These are phyloP conservation scores for Ascaphus truei DNA, from an alignment of 2,113 vertebrate genomes.

Conservation along the genomic window DNA sequence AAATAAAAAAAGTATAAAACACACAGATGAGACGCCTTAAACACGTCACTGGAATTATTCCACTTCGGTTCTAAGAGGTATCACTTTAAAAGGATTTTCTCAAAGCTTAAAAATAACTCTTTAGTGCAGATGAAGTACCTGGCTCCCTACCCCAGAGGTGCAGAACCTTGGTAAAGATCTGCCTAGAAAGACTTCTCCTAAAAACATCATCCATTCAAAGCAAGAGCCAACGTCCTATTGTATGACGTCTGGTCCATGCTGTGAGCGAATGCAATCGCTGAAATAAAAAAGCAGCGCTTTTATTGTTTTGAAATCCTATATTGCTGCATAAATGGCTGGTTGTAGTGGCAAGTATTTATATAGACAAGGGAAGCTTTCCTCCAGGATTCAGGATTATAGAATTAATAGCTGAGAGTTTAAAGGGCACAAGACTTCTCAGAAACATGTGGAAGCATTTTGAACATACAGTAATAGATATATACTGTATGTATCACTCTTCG, in stretches of 20 bases:
- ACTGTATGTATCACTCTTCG: no score
- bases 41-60: no score
- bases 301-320: constrained; percentile 15
- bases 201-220: constrained; percentile 3
- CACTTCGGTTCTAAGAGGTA: not conserved
- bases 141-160: no score
- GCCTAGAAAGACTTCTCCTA: no score
- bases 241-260: constrained; percentile 9
- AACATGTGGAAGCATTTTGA: no score
- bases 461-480: no score
- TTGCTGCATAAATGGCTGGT: constrained; percentile 1
- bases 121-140: no score
- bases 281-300: constrained; percentile 18
- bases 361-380: constrained; percentile 54
- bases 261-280: constrained; percentile 4
- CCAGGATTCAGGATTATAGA: constrained; percentile 13
- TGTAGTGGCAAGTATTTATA: not conserved
- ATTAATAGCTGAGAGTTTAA: constrained; percentile 34
- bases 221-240: constrained; percentile 10
- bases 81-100: no score
- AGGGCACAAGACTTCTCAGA: constrained; percentile 35
- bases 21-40: no score
- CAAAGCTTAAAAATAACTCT: no score
- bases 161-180: no score
- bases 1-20: no score